Evolutionary conservation across 2,113 vertebrate genomes (phyloP).

Genomic region (Neofelis nebulosa): DNA sequence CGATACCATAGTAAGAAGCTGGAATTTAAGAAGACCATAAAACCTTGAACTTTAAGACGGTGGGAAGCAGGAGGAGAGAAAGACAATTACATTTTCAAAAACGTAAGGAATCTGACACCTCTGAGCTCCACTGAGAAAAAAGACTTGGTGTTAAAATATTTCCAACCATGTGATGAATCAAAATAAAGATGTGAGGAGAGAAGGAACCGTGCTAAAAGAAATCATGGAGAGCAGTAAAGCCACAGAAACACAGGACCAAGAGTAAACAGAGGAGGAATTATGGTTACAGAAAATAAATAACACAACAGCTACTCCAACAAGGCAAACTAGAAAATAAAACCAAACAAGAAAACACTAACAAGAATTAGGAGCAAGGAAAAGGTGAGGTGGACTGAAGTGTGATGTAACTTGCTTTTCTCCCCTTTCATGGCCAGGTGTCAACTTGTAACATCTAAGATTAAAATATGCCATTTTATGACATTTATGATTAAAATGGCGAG

Average conservation of each 20-base stretch:
- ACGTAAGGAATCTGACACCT: neutral
- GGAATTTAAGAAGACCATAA: neutral
- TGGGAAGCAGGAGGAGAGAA: neutral
- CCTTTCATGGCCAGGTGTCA: neutral
- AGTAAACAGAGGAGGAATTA: neutral
- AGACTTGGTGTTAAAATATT: neutral
- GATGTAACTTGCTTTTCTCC: neutral
- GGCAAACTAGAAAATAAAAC: neutral
- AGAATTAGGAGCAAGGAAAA: neutral
- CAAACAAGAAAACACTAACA: neutral
- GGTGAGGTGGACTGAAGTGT: neutral
- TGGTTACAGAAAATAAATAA: neutral
- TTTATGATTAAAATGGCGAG: no score
- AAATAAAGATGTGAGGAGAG: neutral
- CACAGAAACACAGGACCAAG: accelerated
- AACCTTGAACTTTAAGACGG: neutral
- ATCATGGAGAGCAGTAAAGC: neutral
- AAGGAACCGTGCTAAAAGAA: neutral
- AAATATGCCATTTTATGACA: neutral
- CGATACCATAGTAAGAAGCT: neutral
- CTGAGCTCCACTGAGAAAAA: neutral
- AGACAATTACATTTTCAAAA: slow-evolving; percentile 4
- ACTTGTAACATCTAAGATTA: neutral
- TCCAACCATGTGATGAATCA: neutral
- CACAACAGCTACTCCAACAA: neutral